Conservation (phyloP, 2,797 vertebrate genomes). For the Furcifer pardalis region DNA sequence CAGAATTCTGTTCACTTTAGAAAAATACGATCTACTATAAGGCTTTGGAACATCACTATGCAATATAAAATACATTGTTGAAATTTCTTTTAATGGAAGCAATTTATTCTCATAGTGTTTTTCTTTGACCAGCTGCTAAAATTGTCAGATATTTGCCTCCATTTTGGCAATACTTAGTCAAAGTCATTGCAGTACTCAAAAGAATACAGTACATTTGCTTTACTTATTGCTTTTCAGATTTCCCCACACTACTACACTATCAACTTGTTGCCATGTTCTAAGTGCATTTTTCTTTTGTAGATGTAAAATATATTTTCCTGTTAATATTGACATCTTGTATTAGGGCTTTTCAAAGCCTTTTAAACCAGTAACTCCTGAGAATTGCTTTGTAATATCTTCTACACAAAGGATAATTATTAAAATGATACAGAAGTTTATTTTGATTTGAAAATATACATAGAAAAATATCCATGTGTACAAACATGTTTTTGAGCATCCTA, state of each 20-base stretch:
- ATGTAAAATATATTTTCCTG: neutral
- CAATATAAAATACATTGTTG: slow-evolving; percentile 44
- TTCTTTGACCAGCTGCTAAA: slow-evolving; percentile 45
- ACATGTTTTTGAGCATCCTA: neutral
- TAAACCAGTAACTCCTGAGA: neutral
- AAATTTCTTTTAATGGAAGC: slow-evolving; percentile 42
- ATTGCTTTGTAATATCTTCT: neutral
- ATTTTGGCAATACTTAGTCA: slow-evolving; percentile 17
- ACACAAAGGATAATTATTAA: neutral
- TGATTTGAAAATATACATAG: neutral
- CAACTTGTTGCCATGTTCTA: slow-evolving; percentile 19
- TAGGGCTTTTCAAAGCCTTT: neutral
- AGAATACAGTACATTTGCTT: neutral
- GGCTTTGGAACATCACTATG: slow-evolving; percentile 49
- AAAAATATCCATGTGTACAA: neutral
- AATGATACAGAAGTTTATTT: neutral
- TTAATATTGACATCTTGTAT: neutral
- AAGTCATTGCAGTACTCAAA: slow-evolving; percentile 31
- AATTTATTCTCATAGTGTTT: slow-evolving; percentile 48
- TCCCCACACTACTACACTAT: neutral
- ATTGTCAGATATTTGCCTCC: slow-evolving; percentile 26
- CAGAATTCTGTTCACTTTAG: neutral
- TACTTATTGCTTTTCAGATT: slow-evolving; percentile 17
- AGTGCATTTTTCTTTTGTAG: neutral
- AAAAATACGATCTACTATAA: slow-evolving; percentile 36